phyloP scores from a whole-genome alignment of 2,888 invertebrate genomes.

The Rosalia funebris region DNA sequence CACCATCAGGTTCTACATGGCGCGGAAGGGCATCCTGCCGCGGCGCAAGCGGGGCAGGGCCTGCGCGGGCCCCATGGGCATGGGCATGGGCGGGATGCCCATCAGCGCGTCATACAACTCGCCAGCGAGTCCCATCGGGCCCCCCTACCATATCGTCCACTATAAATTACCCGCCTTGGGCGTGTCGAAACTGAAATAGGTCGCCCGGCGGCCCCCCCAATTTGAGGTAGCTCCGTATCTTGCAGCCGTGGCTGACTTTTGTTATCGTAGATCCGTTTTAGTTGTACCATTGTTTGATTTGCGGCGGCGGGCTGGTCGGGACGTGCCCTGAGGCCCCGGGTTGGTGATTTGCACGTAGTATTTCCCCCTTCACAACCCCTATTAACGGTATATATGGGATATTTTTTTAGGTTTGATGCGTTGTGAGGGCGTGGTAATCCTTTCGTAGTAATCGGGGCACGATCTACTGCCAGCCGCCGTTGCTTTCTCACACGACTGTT shows the following conservation, averaged over 20 bases:
- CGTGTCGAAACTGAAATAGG: constrained; percentile 65
- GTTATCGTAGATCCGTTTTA: constrained; percentile 21
- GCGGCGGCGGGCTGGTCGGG: not conserved
- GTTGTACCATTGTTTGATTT: constrained; percentile 14
- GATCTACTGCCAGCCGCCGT: not conserved
- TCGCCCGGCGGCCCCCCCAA: not conserved
- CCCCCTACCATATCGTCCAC: constrained; percentile 81
- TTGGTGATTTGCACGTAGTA: too few relatives aligned
- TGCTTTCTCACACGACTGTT: constrained; percentile 11
- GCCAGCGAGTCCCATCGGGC: constrained; percentile 73
- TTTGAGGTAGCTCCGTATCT: not conserved
- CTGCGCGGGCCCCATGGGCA: constrained; percentile 66
- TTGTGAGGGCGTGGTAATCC: not conserved
- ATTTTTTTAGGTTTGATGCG: not conserved
- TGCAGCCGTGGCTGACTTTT: constrained; percentile 1
- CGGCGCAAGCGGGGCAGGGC: constrained; percentile 79
- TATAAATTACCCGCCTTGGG: constrained; percentile 76
- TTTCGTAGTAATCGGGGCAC: not conserved
- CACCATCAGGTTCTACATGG: constrained; percentile 89
- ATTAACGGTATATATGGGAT: too few relatives aligned
- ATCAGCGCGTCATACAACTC: constrained; percentile 59
- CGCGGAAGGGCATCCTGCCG: constrained; percentile 83
- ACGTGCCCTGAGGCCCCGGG: too few relatives aligned
- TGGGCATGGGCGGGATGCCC: constrained; percentile 50
- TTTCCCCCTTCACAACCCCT: too few relatives aligned